Conservation (phyloP, 2,888 invertebrate genomes). For the Xylophagus ater region DNA sequence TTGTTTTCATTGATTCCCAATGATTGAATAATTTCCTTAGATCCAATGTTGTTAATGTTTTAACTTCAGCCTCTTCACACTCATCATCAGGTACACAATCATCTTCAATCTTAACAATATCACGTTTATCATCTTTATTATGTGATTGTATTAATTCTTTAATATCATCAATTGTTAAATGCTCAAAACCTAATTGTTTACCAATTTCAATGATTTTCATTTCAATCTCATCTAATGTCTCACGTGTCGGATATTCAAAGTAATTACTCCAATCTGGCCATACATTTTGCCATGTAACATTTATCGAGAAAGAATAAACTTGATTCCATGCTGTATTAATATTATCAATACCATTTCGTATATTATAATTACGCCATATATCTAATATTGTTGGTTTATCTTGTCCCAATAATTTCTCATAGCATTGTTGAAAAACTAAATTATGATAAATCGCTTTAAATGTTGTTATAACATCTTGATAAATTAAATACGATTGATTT, state of each 20-base stretch:
- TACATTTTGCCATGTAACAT: conserved; percentile 21
- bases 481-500: conserved; percentile 19
- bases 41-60: conserved; percentile 19
- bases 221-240: conserved; percentile 20
- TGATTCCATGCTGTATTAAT: conserved; percentile 23
- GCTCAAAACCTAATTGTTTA: conserved; percentile 21
- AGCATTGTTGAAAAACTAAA: conserved; percentile 12
- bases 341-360: conserved; percentile 20
- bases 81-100: conserved; percentile 18
- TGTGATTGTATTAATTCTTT: conserved; percentile 22
- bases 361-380: conserved; percentile 21
- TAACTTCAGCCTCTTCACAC: conserved; percentile 17
- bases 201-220: conserved; percentile 16
- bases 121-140: too few relatives aligned
- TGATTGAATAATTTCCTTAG: conserved; percentile 18
- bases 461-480: conserved; percentile 18
- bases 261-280: conserved; percentile 20
- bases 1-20: conserved; percentile 11
- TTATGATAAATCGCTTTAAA: conserved; percentile 19
- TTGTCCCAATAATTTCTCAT: conserved; percentile 7
- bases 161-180: conserved; percentile 19
- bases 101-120: too few relatives aligned
- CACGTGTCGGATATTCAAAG: conserved; percentile 13
- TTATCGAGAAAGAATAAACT: conserved; percentile 21
- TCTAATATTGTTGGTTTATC: conserved; percentile 18